phyloP scores from a whole-genome alignment of 2,113 vertebrate genomes.

The Macrotis lagotis region DNA sequence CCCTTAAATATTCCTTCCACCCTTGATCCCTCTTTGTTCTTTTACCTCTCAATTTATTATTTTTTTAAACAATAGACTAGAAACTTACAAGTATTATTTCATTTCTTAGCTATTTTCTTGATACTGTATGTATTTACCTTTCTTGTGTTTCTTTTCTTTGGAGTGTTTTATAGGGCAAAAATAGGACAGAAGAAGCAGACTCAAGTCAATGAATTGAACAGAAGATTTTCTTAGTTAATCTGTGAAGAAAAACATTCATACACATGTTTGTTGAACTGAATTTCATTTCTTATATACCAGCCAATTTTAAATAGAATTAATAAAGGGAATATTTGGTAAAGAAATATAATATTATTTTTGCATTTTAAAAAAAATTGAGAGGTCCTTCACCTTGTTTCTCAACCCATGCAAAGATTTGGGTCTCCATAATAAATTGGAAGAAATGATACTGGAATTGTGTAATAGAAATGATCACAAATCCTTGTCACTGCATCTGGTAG shows the following conservation, averaged over 20 bases:
- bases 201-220: background rate
- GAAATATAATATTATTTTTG: background rate
- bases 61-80: background rate
- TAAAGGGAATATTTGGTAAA: background rate
- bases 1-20: background rate
- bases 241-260: background rate
- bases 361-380: background rate
- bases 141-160: background rate
- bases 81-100: background rate
- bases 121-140: background rate
- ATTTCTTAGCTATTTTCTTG: background rate
- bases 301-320: background rate
- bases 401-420: background rate
- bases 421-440: background rate
- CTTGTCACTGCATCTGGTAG: background rate
- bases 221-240: background rate
- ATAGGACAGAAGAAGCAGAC: background rate
- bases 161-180: background rate
- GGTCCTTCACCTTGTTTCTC: background rate
- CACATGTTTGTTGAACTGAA: background rate
- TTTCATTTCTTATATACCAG: background rate
- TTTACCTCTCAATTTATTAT: too few species aligned
- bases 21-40: background rate
- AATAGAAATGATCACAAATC: background rate
- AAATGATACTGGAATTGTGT: background rate